Base-by-base conservation (phyloP, 2,888 invertebrate species). In the Calameuta pallipes region DNA sequence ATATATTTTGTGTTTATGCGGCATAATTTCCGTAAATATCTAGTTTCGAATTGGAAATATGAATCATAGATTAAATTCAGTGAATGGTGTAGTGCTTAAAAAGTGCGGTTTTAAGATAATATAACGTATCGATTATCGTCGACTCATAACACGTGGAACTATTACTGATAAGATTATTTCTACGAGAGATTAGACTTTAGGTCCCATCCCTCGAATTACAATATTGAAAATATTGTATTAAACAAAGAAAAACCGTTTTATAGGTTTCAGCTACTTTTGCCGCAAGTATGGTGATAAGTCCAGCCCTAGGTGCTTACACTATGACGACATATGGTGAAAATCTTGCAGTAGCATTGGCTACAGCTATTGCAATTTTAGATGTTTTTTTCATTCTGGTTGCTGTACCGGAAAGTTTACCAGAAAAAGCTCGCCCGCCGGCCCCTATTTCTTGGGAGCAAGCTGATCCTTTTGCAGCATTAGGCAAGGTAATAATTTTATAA, bases 271-370 rank as follows among this genome's bases (percentile, higher is more conserved):
- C 99, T 37, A 99, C 99, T 78, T 99, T 99, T 93, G 99, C 99
- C 30, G 99, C 99, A 82, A 99, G 98, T 91, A 96, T 99, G 95
- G 99, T 99, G 75, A 99, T 99, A 85, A 98, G 98, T 80, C 99
- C 99, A 15, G 99, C 99, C 3, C 93, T 99, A 77, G 99, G 99
- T 78, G 96, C 96, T 80, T 97, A 97, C 89, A 93, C 97, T 75
- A 96, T 96, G 95, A 95, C 96, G 89, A 93, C 95, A 80, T 98
- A 98, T 90, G 96, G 97, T 82, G 94, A 94, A 86, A 91, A 88
- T 84, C 85, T 90, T 79, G 94, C 95, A 83, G 98, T 99, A 74
- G 98, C 98, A 71, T 93, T 99, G 82, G 99, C 99, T 73, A 98
- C 99, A 0, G 97, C 97, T 76, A 97, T 99, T 80, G 99, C 99